phyloP scores from a whole-genome alignment of 1,140 invertebrate species.

The Phenacoccus solenopsis region DNA sequence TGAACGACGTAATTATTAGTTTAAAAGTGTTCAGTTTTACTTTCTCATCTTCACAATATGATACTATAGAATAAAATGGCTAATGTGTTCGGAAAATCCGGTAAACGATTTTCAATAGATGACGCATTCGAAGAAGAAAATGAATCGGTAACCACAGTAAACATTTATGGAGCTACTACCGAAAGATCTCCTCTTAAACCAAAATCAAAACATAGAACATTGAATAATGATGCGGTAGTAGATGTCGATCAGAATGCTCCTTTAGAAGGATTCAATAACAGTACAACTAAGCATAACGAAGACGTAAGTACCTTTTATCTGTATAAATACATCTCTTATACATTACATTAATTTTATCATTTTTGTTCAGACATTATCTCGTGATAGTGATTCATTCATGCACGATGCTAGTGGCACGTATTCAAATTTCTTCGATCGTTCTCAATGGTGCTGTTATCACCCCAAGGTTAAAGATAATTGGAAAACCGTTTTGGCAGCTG shows the following conservation, averaged over 20 bases:
- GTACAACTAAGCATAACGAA: conserved; percentile 24
- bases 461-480: conserved; percentile 73
- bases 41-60: too few species aligned
- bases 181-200: conserved; percentile 39
- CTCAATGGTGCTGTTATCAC: conserved; percentile 58
- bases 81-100: conserved; percentile 5
- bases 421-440: conserved; percentile 32
- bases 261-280: conserved; percentile 24
- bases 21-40: too few species aligned
- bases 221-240: conserved; percentile 22
- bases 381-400: conserved; percentile 67
- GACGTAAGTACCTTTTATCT: conserved; percentile 28
- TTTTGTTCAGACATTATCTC: conserved; percentile 50
- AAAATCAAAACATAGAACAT: conserved; percentile 26
- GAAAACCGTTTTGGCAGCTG: conserved; percentile 66
- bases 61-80: not conserved
- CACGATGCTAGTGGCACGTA: conserved; percentile 40
- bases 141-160: conserved; percentile 50
- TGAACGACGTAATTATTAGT: too few species aligned
- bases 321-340: not conserved
- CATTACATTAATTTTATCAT: not conserved
- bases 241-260: conserved; percentile 7
- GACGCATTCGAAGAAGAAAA: conserved; percentile 70
- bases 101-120: conserved; percentile 60
- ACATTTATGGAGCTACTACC: conserved; percentile 57